Conservation (phyloP, 2,888 invertebrate genomes). For the Drosophila neotestacea region DNA sequence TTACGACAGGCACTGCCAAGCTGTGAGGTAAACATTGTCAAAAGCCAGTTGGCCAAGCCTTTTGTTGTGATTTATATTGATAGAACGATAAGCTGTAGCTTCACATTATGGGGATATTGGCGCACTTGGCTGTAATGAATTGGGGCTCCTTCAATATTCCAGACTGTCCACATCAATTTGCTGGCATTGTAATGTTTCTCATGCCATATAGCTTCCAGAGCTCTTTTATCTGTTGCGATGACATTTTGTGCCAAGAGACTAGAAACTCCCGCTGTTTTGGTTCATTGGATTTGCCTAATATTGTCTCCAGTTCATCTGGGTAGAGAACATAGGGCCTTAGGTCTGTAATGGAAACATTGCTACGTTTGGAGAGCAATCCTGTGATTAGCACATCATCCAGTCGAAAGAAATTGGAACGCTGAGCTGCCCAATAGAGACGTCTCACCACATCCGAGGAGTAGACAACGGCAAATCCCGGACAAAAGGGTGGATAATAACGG, state of each 20-base stretch:
- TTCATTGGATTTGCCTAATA: slow-evolving; percentile 82
- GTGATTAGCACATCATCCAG: slow-evolving; percentile 57
- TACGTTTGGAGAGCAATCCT: slow-evolving; percentile 43
- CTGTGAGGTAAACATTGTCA: slow-evolving; percentile 65
- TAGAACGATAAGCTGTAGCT: slow-evolving; percentile 53
- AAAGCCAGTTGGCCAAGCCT: slow-evolving; percentile 65
- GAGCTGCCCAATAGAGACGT: slow-evolving; percentile 43
- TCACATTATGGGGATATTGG: slow-evolving; percentile 52
- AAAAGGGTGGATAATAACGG: slow-evolving; percentile 43
- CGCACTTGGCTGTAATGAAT: slow-evolving; percentile 65
- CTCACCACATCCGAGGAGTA: slow-evolving; percentile 45
- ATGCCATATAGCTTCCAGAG: slow-evolving; percentile 38
- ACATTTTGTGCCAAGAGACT: slow-evolving; percentile 36
- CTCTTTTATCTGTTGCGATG: slow-evolving; percentile 16
- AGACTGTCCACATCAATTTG: slow-evolving; percentile 11
- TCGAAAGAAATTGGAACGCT: slow-evolving; percentile 31
- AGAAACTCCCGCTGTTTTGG: slow-evolving; percentile 21
- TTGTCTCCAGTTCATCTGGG: slow-evolving; percentile 4
- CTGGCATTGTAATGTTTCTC: neutral
- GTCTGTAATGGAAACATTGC: slow-evolving; percentile 40
- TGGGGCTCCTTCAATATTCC: slow-evolving; percentile 11
- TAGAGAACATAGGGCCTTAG: slow-evolving; percentile 38
- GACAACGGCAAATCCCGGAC: slow-evolving; percentile 49
- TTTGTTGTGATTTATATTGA: slow-evolving; percentile 80
- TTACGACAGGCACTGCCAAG: slow-evolving; percentile 33